phyloP scores from a whole-genome alignment of 2,113 vertebrate species.

The Sceloporus undulatus region DNA sequence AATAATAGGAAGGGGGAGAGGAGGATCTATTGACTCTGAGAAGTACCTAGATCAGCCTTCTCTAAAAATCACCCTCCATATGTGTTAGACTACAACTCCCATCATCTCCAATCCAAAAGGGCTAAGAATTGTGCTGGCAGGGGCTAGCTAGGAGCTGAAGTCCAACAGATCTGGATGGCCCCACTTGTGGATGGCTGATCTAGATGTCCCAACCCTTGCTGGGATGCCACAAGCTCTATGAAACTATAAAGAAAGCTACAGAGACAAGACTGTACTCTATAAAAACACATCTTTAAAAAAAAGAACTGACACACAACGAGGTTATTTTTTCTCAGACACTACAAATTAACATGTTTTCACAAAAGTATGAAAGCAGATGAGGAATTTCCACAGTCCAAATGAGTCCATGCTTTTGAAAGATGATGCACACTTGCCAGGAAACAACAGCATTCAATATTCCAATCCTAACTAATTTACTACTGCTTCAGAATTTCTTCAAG shows the following conservation, averaged over 20 bases:
- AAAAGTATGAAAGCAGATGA: not conserved
- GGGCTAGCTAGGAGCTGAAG: not conserved
- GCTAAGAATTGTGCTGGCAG: no score
- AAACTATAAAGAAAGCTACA: conserved; percentile 15
- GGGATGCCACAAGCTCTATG: not conserved
- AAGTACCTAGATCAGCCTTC: not conserved
- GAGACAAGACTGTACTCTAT: not conserved
- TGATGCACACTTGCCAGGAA: not conserved
- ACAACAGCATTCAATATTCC: not conserved
- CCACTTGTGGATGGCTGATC: not conserved
- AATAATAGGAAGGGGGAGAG: no score
- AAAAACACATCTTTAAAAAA: not conserved
- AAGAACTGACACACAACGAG: not conserved
- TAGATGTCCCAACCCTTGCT: conserved; percentile 35
- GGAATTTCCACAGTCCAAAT: conserved; percentile 32
- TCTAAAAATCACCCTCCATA: not conserved
- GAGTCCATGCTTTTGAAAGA: not conserved
- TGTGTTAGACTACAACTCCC: not conserved
- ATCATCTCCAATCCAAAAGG: no score
- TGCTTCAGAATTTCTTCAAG: not conserved
- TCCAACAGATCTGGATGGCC: not conserved
- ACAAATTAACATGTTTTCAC: not conserved
- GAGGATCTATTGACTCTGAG: not conserved
- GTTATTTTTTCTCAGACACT: not conserved
- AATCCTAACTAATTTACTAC: not conserved